Evolutionary conservation across 2,797 vertebrate species (phyloP).

Genomic region (Malacoctenus gilli): DNA sequence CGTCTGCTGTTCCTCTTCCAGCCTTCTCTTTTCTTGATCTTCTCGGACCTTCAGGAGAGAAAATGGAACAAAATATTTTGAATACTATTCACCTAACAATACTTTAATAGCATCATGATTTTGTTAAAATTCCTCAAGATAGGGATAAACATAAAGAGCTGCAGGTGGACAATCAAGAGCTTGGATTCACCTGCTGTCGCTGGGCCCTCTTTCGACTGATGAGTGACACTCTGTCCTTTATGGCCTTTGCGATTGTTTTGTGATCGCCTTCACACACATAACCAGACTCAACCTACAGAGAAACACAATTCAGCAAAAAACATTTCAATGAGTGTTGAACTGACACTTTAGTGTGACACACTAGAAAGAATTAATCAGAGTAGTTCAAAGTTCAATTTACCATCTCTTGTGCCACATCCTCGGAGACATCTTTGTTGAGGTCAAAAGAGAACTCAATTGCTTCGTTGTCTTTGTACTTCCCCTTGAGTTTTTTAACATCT

Average conservation of each 20-base stretch:
- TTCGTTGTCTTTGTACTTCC: slow-evolving; percentile 99
- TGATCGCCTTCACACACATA: slow-evolving; percentile 98
- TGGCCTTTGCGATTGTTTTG: slow-evolving; percentile 98
- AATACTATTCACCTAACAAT: no score
- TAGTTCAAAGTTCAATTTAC: slow-evolving; percentile 76
- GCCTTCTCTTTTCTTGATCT: slow-evolving; percentile 91
- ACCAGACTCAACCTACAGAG: slow-evolving; percentile 92
- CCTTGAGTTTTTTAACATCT: slow-evolving; percentile 97
- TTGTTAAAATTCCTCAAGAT: slow-evolving; percentile 3
- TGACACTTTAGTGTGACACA: neutral
- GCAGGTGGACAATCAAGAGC: no score
- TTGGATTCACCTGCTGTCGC: slow-evolving; percentile 83
- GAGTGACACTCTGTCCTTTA: slow-evolving; percentile 96
- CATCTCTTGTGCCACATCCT: slow-evolving; percentile 99
- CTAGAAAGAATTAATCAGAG: neutral
- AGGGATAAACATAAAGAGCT: no score
- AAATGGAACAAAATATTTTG: no score
- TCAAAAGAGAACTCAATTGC: slow-evolving; percentile 99
- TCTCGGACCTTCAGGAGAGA: slow-evolving; percentile 83
- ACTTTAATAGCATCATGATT: no score
- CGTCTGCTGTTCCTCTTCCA: slow-evolving; percentile 86
- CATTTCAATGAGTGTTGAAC: neutral
- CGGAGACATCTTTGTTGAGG: slow-evolving; percentile 93
- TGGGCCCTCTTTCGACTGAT: slow-evolving; percentile 96
- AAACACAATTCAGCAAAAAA: neutral